Evolutionary conservation across 2,113 vertebrate species (phyloP), one percentile per base, ranked within the genome.

Genomic region (Urocitellus parryii): DNA sequence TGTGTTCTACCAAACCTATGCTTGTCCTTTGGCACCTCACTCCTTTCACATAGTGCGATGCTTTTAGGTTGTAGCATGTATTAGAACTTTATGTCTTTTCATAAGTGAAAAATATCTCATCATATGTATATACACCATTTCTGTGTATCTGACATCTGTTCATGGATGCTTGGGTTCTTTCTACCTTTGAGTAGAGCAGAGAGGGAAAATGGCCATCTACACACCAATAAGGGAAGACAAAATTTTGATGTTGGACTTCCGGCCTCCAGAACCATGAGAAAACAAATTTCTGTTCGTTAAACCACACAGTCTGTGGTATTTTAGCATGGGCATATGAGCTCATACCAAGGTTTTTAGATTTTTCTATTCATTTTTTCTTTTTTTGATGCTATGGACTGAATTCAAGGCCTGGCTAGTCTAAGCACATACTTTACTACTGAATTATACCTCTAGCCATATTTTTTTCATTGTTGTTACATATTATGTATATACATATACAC

Each of bases 111-210:
- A 7, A 24, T 37, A 73, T 39, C 39, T 73, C n/a, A 39, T 22
- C 8, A 9, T 18, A 42, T 56, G 32, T 11, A 45, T 2, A 16
- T 11, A 3, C 45, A 9, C 9, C 5, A 22, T 3, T 0, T 53
- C 42, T 39, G 48, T 72, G 56, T 58, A 24, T 17, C 16, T 16
- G 12, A 48, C 37, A 13, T 25, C 9, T 61, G 37, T 82, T 45
- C 29, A 12, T 48, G 65, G n/a, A 70, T 18, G 37, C 3, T 8
- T 12, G 37, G 29, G 16, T 11, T 61, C 7, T 58, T 72, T 45
- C 67, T 82, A 34, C 8, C 67, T 73, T 27, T 34, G 45, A 5
- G 14, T 25, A 34, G 90, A 72, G n/a, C 37, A 58, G 13, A 58
- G 65, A 18, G 8, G 32, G 53, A 72, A 39, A 20, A 70, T 4